phyloP scores from a whole-genome alignment of 2,113 vertebrate genomes.

The Entelurus aequoreus region DNA sequence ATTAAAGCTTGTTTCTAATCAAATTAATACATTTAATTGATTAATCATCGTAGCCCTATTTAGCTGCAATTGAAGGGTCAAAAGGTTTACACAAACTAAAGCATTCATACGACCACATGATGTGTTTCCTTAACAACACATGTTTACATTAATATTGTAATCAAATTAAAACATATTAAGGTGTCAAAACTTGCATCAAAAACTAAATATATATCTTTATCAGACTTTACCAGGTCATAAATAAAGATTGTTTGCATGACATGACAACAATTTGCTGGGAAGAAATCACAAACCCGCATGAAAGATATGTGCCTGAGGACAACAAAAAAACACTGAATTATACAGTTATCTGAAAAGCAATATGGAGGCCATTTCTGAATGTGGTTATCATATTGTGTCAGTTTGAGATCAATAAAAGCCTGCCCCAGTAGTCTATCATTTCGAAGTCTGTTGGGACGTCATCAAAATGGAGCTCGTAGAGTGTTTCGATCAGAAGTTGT shows the following conservation, averaged over 20 bases:
- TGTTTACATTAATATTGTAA: background rate
- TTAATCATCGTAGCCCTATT: too few relatives aligned
- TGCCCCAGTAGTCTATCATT: background rate
- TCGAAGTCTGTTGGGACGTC: too few relatives aligned
- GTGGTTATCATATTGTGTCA: background rate
- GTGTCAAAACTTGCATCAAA: too few relatives aligned
- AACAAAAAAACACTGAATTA: background rate
- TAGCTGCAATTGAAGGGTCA: too few relatives aligned
- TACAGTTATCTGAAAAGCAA: background rate
- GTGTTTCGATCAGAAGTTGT: background rate
- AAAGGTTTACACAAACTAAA: too few relatives aligned
- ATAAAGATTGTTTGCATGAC: constrained; percentile 1
- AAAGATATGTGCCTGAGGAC: background rate
- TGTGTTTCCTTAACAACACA: constrained; percentile 1
- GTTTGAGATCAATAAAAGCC: background rate
- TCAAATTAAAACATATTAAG: too few relatives aligned
- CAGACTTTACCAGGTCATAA: constrained; percentile 1
- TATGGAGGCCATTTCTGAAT: background rate
- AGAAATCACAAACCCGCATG: background rate
- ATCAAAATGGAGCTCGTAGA: too few relatives aligned
- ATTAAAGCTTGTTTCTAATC: too few relatives aligned
- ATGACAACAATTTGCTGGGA: background rate
- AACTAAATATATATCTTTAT: background rate
- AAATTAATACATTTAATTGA: too few relatives aligned
- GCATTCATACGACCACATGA: background rate